Evolutionary conservation across 2,888 invertebrate species (phyloP).

Genomic region (Eupsilia transversa): DNA sequence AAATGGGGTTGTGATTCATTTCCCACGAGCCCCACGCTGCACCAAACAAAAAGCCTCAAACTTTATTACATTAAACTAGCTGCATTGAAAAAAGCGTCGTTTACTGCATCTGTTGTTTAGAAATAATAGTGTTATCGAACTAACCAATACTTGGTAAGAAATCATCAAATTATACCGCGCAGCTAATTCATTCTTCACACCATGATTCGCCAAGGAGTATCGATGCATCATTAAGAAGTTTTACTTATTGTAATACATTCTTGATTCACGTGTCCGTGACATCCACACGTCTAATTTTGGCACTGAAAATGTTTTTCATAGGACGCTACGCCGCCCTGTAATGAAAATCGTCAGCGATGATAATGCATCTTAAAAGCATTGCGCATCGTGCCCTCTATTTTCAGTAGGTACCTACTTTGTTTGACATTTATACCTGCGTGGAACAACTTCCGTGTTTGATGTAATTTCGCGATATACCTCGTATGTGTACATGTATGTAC

Average conservation of each 20-base stretch:
- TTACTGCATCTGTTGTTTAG: conserved; percentile 67
- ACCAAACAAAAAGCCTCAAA: conserved; percentile 81
- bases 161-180: conserved; percentile 63
- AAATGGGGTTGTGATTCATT: conserved; percentile 90
- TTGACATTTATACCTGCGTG: conserved; percentile 75
- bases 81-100: conserved; percentile 69
- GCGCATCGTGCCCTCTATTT: conserved; percentile 55
- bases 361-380: conserved; percentile 48
- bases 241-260: conserved; percentile 37
- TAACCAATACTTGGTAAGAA: conserved; percentile 41
- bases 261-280: conserved; percentile 37
- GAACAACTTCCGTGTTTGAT: conserved; percentile 86
- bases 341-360: conserved; percentile 38
- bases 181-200: conserved; percentile 72
- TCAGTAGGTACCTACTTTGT: conserved; percentile 53
- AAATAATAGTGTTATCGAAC: conserved; percentile 32
- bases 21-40: conserved; percentile 85
- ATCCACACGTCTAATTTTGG: conserved; percentile 52
- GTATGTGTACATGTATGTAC: conserved; percentile 68
- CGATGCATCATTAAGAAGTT: conserved; percentile 40
- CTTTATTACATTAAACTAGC: conserved; percentile 78
- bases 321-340: conserved; percentile 25
- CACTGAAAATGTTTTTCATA: conserved; percentile 45
- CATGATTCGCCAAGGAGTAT: conserved; percentile 68
- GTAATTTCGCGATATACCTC: conserved; percentile 84